Evolutionary conservation across 1,140 invertebrate genomes (phyloP).

Genomic region (Drosophila hydei): DNA sequence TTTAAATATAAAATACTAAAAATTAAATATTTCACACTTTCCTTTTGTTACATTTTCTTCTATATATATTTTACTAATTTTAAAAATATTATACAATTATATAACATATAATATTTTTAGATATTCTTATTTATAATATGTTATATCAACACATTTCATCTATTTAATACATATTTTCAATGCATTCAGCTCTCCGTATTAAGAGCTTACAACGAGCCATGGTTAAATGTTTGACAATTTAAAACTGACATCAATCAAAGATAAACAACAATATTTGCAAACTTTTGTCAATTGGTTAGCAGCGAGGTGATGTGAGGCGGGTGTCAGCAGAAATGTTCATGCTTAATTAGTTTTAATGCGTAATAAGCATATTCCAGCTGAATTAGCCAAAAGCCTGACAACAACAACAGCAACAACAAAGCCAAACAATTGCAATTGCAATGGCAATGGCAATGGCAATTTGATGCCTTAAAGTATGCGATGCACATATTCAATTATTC

Average conservation of each 20-base stretch:
- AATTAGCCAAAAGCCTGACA: conserved; percentile 63
- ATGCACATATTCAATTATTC: conserved; percentile 74
- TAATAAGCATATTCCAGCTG: conserved; percentile 74
- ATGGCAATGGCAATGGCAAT: conserved; percentile 49
- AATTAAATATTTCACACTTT: too few species aligned
- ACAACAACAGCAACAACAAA: conserved; percentile 26
- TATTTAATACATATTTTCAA: background rate
- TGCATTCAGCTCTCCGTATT: background rate
- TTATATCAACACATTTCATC: too few species aligned
- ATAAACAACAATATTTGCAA: conserved; percentile 22
- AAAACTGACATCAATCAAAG: conserved; percentile 31
- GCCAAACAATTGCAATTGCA: conserved; percentile 39
- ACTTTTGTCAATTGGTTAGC: conserved; percentile 23
- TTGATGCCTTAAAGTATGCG: conserved; percentile 73
- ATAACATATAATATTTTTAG: too few species aligned
- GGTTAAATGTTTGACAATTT: conserved; percentile 22
- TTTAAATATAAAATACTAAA: background rate
- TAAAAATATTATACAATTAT: too few species aligned
- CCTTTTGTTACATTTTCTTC: too few species aligned
- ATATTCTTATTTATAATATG: too few species aligned
- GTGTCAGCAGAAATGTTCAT: conserved; percentile 52
- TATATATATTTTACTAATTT: too few species aligned
- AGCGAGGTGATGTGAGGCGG: background rate
- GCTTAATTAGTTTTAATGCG: conserved; percentile 78
- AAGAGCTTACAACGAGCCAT: background rate